Evolutionary conservation across 2,797 vertebrate species (phyloP), one percentile per base, ranked within the genome.

Genomic region (Heterohyrax brucei): DNA sequence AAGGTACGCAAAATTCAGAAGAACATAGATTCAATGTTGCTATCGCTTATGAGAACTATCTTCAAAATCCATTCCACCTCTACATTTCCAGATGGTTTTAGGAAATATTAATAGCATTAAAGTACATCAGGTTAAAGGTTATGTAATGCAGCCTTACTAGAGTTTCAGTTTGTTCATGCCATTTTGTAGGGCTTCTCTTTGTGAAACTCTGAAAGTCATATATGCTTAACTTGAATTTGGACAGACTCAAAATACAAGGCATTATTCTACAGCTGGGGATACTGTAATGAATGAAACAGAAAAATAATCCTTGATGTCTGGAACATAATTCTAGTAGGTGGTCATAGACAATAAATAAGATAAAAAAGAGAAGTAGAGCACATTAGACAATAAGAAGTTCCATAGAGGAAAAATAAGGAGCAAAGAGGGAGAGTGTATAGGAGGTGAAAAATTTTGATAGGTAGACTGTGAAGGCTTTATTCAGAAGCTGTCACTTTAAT

Each of bases 41-140:
- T 73, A 26, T 59, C 30, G 30, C 5, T 59, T 86, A 30, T 16
- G 16, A 87, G 62, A 95, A 75, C 14, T 19, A 39, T 66, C 28
- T 93, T 21, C 10, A 90, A 89, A 93, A 72, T 33, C 86, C 28
- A 86, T 33, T 90, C 94, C 19, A 79, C 8, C 64, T 76, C 14
- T 91, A 9, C 18, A 6, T 89, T 92, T 53, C 61, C 39, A 87
- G 50, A 81, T 93, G 13, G 21, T 5, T 50, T 33, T 24, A 64
- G 30, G 64, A 88, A 81, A 21, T 30, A 56, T 85, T 80, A 82
- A 1, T 50, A 62, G 5, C 59, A 72, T 96, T 84, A 28, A 82
- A 76, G 56, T 77, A 12, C 28, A 68, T 24, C 46, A 61, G 33
- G 7, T 79, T 66, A 94, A 94, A 50, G 26, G 19, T 28, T 21